Percentiles rank a stretch among this genome's conserved stretches.
Conservation (phyloP, 2,797 vertebrate genomes). For the Tinamus major region DNA sequence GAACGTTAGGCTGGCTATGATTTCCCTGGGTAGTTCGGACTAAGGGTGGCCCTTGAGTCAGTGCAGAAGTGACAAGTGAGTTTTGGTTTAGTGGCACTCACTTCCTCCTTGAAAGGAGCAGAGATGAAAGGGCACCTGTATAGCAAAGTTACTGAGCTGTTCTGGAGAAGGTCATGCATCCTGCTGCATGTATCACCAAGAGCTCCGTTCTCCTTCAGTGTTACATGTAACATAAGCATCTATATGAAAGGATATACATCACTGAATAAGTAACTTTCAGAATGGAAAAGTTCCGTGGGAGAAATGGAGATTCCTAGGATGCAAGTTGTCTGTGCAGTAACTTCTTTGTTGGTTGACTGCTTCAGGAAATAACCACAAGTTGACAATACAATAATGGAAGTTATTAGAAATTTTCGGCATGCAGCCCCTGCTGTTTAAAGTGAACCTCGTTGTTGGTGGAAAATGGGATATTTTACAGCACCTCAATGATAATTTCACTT, state of each 20-base stretch:
- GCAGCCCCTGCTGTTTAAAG: not conserved
- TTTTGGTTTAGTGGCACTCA: not conserved
- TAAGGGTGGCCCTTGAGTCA: not conserved
- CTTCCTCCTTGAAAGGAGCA: not conserved
- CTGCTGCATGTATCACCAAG: accelerated
- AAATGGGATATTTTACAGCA: not conserved
- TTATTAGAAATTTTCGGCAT: not conserved
- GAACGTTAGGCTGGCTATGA: not conserved
- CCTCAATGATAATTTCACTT: not conserved
- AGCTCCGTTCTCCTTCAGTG: not conserved
- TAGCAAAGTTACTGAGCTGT: not conserved
- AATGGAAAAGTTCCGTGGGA: not conserved
- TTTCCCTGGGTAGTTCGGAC: not conserved
- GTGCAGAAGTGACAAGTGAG: accelerated
- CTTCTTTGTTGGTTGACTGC: not conserved
- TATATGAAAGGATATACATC: not conserved
- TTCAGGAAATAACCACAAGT: not conserved
- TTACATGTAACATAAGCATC: not conserved
- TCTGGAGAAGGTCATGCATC: not conserved
- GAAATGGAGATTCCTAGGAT: not conserved
- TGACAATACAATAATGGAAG: not conserved
- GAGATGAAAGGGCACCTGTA: not conserved
- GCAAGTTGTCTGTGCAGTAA: not conserved
- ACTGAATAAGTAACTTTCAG: not conserved
- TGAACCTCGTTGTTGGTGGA: not conserved